phyloP scores from a whole-genome alignment of 2,113 vertebrate species.

The Circaetus gallicus region DNA sequence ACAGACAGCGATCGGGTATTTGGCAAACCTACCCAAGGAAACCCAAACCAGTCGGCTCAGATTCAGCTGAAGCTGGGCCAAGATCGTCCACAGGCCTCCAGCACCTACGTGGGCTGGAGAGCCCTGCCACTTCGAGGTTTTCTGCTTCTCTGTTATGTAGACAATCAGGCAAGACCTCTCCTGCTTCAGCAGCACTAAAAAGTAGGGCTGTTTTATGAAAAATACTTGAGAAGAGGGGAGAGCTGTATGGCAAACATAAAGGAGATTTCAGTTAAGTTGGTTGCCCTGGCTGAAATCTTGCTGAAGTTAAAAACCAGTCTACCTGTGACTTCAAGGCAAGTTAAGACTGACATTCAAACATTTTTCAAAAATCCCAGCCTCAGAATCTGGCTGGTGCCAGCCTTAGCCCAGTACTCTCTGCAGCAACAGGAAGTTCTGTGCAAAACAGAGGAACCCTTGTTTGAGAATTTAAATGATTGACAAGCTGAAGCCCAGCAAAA shows the following conservation, averaged over 20 bases:
- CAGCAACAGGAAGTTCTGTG: background rate
- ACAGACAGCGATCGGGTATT: fast-evolving
- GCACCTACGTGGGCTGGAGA: background rate
- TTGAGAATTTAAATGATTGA: background rate
- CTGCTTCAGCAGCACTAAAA: background rate
- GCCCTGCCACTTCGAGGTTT: background rate
- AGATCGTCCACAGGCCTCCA: background rate
- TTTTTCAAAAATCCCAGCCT: background rate
- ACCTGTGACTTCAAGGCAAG: background rate
- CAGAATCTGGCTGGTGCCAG: background rate
- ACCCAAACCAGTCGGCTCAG: background rate
- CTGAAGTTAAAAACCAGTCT: background rate
- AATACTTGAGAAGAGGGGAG: background rate
- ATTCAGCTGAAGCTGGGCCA: background rate
- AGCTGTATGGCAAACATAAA: background rate
- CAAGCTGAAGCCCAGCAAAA: background rate
- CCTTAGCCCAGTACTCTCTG: background rate
- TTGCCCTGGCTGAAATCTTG: background rate
- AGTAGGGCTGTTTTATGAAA: background rate
- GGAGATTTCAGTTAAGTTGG: background rate
- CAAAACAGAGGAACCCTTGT: background rate
- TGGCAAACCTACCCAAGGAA: background rate
- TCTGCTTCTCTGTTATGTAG: background rate
- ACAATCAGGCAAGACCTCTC: background rate
- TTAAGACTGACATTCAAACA: background rate